These are phyloP conservation scores for Esox lucius DNA, from an alignment of 2,797 vertebrate genomes.

Conservation along the genomic window DNA sequence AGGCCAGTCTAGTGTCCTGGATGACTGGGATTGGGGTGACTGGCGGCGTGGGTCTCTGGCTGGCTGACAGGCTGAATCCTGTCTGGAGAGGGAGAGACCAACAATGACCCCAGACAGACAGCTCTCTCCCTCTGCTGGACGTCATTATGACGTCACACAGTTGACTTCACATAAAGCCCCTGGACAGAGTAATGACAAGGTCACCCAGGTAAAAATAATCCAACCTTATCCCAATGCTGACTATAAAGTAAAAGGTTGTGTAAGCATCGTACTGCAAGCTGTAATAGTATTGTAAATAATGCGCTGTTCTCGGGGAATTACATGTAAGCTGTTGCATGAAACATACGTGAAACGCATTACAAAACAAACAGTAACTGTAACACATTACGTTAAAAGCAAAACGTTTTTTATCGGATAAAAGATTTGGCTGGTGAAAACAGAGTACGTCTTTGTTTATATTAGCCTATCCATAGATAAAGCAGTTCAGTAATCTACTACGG, in stretches of 20 bases:
- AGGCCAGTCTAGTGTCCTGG: neutral
- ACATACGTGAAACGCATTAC: too few relatives aligned
- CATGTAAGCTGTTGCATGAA: too few relatives aligned
- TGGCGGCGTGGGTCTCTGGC: neutral
- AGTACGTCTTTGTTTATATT: too few relatives aligned
- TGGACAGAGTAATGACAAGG: conserved; percentile 28
- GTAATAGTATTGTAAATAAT: conserved; percentile 23
- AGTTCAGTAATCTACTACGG: too few relatives aligned
- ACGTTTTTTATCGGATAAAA: too few relatives aligned
- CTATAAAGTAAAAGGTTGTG: conserved; percentile 58
- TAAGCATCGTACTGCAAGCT: conserved; percentile 38
- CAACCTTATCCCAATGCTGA: conserved; percentile 53
- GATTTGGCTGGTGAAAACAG: too few relatives aligned
- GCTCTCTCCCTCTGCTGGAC: conserved; percentile 59
- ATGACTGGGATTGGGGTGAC: neutral
- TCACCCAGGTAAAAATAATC: conserved; percentile 54
- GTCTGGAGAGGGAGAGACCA: neutral
- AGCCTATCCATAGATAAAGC: too few relatives aligned
- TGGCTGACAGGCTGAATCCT: neutral
- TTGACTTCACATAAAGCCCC: conserved; percentile 85
- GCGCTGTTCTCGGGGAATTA: neutral
- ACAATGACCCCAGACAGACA: conserved; percentile 58
- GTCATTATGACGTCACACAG: conserved; percentile 69
- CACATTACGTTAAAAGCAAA: too few relatives aligned
- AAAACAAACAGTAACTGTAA: too few relatives aligned